Percentiles rank a stretch among this genome's conserved stretches.
phyloP scores from a whole-genome alignment of 2,888 invertebrate genomes.

The Artemia sinica region DNA sequence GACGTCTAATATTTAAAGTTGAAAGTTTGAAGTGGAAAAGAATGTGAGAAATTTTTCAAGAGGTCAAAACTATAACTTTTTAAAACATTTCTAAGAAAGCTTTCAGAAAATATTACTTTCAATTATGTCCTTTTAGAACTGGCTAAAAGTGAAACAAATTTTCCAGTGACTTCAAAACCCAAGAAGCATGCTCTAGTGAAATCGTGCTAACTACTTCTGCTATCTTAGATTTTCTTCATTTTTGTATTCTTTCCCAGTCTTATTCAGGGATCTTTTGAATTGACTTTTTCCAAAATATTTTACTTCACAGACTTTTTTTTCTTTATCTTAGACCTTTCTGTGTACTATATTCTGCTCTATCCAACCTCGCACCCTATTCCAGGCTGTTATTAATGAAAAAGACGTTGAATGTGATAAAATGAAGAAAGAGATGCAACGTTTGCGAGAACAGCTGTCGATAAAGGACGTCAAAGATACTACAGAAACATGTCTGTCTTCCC shows the following conservation, averaged over 20 bases:
- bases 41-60: no score
- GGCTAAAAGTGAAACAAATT: no score
- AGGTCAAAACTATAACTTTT: no score
- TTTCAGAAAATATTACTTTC: no score
- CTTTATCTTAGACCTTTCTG: not conserved
- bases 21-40: no score
- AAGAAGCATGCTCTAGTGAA: no score
- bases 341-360: not conserved
- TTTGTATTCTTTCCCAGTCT: not conserved
- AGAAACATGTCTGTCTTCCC: no score
- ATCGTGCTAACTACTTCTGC: not conserved
- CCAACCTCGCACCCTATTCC: conserved; percentile 25
- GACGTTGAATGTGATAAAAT: conserved; percentile 56
- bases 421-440: conserved; percentile 50
- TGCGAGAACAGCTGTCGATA: conserved; percentile 45
- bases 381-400: conserved; percentile 54
- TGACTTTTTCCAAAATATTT: not conserved
- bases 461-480: not conserved
- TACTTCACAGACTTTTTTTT: not conserved
- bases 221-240: conserved; percentile 8
- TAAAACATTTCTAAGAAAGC: no score
- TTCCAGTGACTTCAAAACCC: no score
- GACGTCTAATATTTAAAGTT: no score
- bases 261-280: not conserved
- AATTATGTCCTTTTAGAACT: no score